phyloP scores from a whole-genome alignment of 64 coral and sea anemone species.

The Stichodactyla mertensii region DNA sequence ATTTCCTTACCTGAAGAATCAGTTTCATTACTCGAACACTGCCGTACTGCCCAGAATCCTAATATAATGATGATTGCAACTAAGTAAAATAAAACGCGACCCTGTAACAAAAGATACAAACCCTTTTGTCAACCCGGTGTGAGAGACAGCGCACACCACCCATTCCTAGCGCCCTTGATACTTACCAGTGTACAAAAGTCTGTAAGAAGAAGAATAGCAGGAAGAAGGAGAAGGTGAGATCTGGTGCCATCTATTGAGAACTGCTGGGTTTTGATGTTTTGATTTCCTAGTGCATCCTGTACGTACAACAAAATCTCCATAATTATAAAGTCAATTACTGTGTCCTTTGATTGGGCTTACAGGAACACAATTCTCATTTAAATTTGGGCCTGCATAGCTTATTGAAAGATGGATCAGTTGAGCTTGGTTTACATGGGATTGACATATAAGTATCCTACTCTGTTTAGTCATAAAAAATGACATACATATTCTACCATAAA shows the following conservation, averaged over 20 bases:
- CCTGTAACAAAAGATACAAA: conserved; percentile 36
- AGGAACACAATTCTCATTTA: too few species aligned
- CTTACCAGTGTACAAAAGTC: conserved; percentile 73
- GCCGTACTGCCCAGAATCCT: conserved; percentile 38
- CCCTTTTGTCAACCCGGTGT: not conserved
- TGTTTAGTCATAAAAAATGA: too few species aligned
- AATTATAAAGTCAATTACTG: not conserved
- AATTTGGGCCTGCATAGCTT: too few species aligned
- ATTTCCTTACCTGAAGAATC: not conserved
- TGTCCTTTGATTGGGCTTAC: too few species aligned
- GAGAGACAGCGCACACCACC: too few species aligned
- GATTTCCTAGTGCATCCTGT: conserved; percentile 52
- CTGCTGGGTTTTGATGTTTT: conserved; percentile 33
- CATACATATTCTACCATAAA: too few species aligned
- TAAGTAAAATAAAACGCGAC: conserved; percentile 67
- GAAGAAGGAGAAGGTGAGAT: conserved; percentile 54
- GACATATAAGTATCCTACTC: too few species aligned
- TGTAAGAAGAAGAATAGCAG: conserved; percentile 68
- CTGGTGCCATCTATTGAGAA: conserved; percentile 82
- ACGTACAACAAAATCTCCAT: not conserved
- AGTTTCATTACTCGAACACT: not conserved
- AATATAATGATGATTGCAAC: conserved; percentile 58
- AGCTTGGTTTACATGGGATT: too few species aligned
- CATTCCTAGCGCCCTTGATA: not conserved
- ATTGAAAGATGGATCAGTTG: too few species aligned